Base-by-base conservation (phyloP, 2,113 vertebrate genomes). In the Nerophis lumbriciformis region DNA sequence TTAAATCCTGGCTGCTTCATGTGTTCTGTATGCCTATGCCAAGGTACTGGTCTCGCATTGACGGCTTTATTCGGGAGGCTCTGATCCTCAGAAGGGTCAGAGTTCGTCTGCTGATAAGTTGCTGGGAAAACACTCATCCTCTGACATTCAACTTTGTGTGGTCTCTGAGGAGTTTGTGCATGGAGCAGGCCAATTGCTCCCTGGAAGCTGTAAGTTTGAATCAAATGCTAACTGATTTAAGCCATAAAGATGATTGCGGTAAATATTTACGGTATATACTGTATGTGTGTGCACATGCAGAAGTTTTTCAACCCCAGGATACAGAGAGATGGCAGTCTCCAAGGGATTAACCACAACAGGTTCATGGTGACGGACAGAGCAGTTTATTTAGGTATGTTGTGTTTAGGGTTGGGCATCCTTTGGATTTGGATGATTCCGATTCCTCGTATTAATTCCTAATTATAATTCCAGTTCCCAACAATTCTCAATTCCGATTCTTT, bases 11-110 rank as follows among this genome's bases (percentile, higher is more conserved):
- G 16, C 49, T n/a, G 16, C 1, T 48, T 48, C 55, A 19, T n/a
- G 19, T n/a, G 5, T 36, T 7, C 1, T 9, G 28, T 4, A 28
- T 28, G 28, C 51, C 16, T 48, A 38, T 47, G 49, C 9, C 79
- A 95, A 88, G 94, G 77, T 98, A 97, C 80, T 98, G 96, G 96
- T 95, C 96, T 5, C 92, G 89, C 71, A 91, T 97, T 58, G 96
- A 98, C 56, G 88, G 90, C 45, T 93, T 94, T 77, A 92, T 98
- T 75, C 89, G 95, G 75, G 94, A 97, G 88, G 94, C 94, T 0
- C 77, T 97, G 73, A 91, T 97, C 76, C 85, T 97, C 79, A 90
- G 92, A 70, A 91, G 88, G 13, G 92, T 98, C 71, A 92, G 91
- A 75, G 91, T 98, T 12, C 92, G 93, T 60, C 90, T 98, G 76